phyloP scores from a whole-genome alignment of 2,113 vertebrate species.

The Coracopsis vasa region DNA sequence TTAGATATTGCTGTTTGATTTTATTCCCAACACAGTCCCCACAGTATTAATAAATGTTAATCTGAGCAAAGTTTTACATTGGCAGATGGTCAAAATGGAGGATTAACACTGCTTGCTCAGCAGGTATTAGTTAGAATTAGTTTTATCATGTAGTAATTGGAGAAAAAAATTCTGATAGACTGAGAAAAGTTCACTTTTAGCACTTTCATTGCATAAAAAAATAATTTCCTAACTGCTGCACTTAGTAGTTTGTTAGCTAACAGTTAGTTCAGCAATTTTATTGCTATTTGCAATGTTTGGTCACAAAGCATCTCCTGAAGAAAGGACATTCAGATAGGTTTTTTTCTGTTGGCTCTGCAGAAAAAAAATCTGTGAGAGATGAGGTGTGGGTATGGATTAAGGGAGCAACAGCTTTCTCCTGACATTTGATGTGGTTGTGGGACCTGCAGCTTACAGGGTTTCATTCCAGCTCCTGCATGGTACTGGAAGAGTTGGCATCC shows the following conservation, averaged over 20 bases:
- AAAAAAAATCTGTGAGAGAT: neutral
- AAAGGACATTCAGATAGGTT: neutral
- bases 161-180: neutral
- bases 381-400: neutral
- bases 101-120: slow-evolving; percentile 8
- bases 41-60: neutral
- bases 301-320: neutral
- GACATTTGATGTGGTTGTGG: neutral
- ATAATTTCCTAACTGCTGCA: neutral
- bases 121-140: neutral
- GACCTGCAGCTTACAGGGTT: neutral
- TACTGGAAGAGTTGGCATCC: neutral
- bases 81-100: slow-evolving; percentile 23
- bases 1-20: neutral
- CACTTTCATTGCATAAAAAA: neutral
- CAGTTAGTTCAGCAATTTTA: neutral
- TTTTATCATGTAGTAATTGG: slow-evolving; percentile 42
- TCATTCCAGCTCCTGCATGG: neutral
- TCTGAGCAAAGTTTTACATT: neutral
- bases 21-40: neutral
- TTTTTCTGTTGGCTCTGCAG: neutral
- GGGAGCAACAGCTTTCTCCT: neutral
- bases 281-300: neutral
- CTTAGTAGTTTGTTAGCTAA: neutral
- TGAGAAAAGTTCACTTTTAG: neutral